Evolutionary conservation across 1,140 invertebrate genomes (phyloP).

Genomic region (Nephotettix cincticeps): DNA sequence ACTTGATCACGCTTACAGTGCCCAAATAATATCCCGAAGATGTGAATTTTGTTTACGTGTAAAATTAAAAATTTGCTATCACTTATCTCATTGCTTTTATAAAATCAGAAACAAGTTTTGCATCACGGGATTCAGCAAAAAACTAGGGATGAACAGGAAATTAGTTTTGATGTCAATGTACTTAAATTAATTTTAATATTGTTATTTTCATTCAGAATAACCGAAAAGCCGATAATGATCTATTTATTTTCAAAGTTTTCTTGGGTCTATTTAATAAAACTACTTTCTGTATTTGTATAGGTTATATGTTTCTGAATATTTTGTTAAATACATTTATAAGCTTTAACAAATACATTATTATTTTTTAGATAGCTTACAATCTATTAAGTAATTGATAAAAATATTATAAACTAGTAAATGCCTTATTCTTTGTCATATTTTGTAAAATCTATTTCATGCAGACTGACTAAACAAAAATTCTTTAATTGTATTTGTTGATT

Average conservation of each 20-base stretch:
- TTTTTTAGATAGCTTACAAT: neutral
- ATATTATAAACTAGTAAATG: neutral
- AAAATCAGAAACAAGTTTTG: neutral
- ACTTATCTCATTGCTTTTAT: neutral
- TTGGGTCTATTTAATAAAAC: no score
- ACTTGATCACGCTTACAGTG: neutral
- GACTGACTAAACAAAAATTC: neutral
- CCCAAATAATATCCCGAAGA: neutral
- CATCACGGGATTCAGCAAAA: neutral
- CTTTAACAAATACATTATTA: neutral
- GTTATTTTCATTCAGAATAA: no score
- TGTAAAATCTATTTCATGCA: neutral
- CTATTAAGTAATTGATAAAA: neutral
- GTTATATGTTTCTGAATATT: no score
- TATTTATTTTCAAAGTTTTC: no score
- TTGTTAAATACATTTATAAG: neutral
- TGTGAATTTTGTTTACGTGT: constrained; percentile 7
- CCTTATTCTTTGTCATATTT: neutral
- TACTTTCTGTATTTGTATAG: no score
- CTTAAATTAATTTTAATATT: no score
- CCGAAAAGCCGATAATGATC: no score
- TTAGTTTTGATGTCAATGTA: no score
- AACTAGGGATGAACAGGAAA: neutral
- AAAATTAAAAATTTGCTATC: neutral
- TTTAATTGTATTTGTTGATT: neutral